Percentiles rank a stretch among this genome's conserved stretches.
Evolutionary conservation across 1,140 invertebrate species (phyloP).

Genomic region (Heliconius hermathena): DNA sequence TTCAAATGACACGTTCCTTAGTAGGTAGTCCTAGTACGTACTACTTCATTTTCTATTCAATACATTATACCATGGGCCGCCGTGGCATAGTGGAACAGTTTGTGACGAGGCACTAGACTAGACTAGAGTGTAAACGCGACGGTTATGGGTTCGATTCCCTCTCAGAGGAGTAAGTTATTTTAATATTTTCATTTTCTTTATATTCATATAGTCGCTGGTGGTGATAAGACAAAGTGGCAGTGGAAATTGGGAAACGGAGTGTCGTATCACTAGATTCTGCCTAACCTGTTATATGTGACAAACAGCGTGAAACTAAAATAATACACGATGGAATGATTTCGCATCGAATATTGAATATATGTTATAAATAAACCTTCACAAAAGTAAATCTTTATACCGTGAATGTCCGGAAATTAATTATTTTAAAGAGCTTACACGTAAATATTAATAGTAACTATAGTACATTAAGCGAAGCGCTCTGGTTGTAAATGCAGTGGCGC

Average conservation of each 20-base stretch:
- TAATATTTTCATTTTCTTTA: no score
- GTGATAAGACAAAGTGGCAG: no score
- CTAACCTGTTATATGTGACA: no score
- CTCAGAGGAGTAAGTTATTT: no score
- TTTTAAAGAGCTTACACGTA: slow-evolving; percentile 26
- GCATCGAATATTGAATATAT: not conserved
- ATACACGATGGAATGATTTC: not conserved
- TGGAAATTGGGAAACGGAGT: no score
- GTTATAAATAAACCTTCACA: not conserved
- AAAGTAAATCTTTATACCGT: not conserved
- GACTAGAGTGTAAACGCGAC: no score
- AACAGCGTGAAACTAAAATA: no score
- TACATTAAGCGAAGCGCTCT: slow-evolving; percentile 17
- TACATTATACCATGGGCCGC: not conserved
- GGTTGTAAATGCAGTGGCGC: slow-evolving; percentile 24
- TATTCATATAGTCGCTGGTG: no score
- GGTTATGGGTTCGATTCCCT: no score
- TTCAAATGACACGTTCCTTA: not conserved
- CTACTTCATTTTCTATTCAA: not conserved
- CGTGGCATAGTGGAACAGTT: no score
- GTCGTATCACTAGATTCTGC: no score
- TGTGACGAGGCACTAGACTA: no score
- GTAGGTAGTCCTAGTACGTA: not conserved
- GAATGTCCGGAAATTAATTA: slow-evolving; percentile 17
- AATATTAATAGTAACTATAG: slow-evolving; percentile 24